Conservation (phyloP, 2,797 vertebrate species). For the Saxicola maurus region DNA sequence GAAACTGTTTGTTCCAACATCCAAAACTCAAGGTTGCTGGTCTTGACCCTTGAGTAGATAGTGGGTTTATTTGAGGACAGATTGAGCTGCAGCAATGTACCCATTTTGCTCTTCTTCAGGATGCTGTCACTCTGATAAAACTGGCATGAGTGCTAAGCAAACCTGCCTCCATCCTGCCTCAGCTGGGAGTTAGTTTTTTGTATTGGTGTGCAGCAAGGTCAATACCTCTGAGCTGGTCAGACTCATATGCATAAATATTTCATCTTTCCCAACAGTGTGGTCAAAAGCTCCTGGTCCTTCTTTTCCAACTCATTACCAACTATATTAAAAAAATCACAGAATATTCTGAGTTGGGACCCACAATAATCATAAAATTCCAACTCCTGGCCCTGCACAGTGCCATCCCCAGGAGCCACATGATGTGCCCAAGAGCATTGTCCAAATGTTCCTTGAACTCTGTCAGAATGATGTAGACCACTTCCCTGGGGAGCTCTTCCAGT, state of each 20-base stretch:
- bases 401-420: neutral
- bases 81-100: neutral
- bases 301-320: neutral
- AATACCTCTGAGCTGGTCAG: neutral
- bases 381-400: neutral
- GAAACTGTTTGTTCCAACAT: neutral
- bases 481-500: neutral
- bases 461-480: neutral
- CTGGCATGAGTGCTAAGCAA: neutral
- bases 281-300: neutral
- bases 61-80: neutral
- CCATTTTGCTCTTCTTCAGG: neutral
- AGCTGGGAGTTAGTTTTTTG: neutral
- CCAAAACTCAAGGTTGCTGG: neutral
- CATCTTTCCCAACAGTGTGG: neutral
- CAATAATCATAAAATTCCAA: neutral
- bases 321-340: neutral
- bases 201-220: neutral
- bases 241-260: neutral
- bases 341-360: neutral
- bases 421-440: neutral
- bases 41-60: neutral
- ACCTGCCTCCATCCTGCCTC: neutral
- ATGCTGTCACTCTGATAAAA: neutral
- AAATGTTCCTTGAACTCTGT: fast-evolving